phyloP scores from a whole-genome alignment of 37 sponge, comb jelly and placozoan genomes.

The Tethya wilhelma region DNA sequence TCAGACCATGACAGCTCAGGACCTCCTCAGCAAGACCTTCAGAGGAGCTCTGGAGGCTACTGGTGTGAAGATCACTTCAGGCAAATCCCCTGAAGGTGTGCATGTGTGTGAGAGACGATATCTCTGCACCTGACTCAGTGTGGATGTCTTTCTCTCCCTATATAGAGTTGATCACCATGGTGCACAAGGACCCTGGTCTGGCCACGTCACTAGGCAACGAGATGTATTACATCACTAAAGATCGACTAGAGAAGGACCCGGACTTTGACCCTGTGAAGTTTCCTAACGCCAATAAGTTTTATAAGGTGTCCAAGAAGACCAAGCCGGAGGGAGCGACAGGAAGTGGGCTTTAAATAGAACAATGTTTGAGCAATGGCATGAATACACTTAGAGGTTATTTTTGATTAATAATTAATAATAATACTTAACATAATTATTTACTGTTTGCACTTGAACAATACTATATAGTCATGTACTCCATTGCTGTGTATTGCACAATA shows the following conservation, averaged over 20 bases:
- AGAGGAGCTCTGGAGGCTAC: constrained; percentile 6
- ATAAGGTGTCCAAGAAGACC: constrained; percentile 5
- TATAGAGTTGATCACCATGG: not conserved
- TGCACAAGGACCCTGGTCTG: constrained; percentile 1
- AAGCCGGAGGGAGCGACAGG: not conserved
- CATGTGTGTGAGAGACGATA: not conserved
- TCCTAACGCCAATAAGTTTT: constrained; percentile 34
- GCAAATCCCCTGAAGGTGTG: constrained; percentile 14
- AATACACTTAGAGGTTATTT: not conserved
- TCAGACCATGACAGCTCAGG: not conserved
- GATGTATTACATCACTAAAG: not conserved
- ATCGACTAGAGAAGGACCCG: constrained; percentile 22
- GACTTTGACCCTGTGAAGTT: constrained; percentile 29
- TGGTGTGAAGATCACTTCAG: constrained; percentile 35
- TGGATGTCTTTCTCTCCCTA: not conserved
- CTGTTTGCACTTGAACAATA: not conserved
- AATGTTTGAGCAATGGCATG: not conserved
- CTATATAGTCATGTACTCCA: too few species aligned
- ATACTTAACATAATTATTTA: not conserved
- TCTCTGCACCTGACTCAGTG: constrained; percentile 1
- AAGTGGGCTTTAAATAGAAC: not conserved
- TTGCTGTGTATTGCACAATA: too few species aligned
- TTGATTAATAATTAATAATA: too few species aligned
- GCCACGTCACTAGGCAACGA: constrained; percentile 8
- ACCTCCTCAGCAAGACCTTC: not conserved